phyloP scores from a whole-genome alignment of 2,113 vertebrate species.

The Himantopus leucocephalus region DNA sequence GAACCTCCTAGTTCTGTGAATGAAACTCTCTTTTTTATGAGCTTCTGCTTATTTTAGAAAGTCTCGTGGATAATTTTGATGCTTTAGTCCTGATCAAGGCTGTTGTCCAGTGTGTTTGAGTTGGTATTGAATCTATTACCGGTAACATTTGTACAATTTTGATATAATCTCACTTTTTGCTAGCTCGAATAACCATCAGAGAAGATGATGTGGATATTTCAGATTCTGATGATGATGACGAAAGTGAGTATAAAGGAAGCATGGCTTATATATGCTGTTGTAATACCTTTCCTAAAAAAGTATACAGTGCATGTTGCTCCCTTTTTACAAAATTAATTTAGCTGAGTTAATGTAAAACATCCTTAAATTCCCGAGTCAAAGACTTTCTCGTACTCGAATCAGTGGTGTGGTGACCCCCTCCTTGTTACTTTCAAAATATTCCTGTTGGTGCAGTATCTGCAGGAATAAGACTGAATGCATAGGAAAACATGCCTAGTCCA shows the following conservation, averaged over 20 bases:
- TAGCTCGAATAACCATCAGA: slow-evolving; percentile 85
- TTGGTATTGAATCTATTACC: neutral
- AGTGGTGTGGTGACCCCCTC: neutral
- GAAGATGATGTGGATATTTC: slow-evolving; percentile 91
- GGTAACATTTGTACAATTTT: neutral
- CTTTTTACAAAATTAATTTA: neutral
- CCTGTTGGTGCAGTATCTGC: neutral
- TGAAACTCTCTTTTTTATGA: neutral
- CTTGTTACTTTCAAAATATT: neutral
- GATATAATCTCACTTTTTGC: neutral
- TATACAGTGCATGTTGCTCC: neutral
- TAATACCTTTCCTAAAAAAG: neutral
- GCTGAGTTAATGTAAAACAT: neutral
- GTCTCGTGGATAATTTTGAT: neutral
- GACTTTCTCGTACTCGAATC: neutral
- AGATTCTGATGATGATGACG: slow-evolving; percentile 94
- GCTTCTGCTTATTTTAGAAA: neutral
- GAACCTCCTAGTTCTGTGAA: neutral
- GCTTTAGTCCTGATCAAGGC: neutral
- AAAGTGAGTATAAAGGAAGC: slow-evolving; percentile 79
- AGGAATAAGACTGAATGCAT: neutral
- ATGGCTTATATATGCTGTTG: neutral
- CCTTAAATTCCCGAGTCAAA: neutral
- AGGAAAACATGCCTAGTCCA: neutral
- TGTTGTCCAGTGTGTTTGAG: neutral